A percentile compares a stretch with the other conserved stretches of the same genome.
These are phyloP conservation scores for Thunnus maccoyii DNA, from an alignment of 2,113 vertebrate genomes.

Conservation along the genomic window DNA sequence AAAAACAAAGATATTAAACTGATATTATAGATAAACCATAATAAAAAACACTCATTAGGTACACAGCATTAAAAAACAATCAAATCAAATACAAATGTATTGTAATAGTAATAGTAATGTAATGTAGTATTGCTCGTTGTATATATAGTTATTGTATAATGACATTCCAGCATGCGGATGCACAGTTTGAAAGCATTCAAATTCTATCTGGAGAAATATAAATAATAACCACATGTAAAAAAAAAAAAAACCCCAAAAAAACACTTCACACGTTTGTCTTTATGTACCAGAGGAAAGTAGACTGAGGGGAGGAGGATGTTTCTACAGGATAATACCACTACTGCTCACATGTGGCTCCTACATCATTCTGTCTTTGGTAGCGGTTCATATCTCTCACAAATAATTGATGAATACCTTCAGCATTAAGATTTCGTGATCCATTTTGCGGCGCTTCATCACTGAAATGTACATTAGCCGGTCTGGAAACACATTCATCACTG, in stretches of 20 bases:
- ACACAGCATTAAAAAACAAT: not conserved
- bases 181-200: slow-evolving; percentile 9
- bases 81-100: not conserved
- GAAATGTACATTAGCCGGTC: slow-evolving; percentile 41
- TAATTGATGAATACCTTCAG: slow-evolving; percentile 62
- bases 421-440: slow-evolving; percentile 33
- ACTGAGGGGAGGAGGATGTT: not conserved
- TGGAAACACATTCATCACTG: slow-evolving; percentile 55
- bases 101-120: not conserved
- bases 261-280: not conserved
- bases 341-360: slow-evolving; percentile 42
- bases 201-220: slow-evolving; percentile 14
- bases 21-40: slow-evolving; percentile 16
- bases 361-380: slow-evolving; percentile 65
- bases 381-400: slow-evolving; percentile 46
- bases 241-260: slow-evolving; percentile 6
- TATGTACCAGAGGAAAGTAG: not conserved
- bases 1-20: not conserved
- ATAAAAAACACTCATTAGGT: slow-evolving; percentile 27
- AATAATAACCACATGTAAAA: not conserved
- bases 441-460: slow-evolving; percentile 37
- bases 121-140: slow-evolving; percentile 26
- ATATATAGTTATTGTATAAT: not conserved
- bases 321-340: slow-evolving; percentile 1
- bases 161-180: slow-evolving; percentile 15